Evolutionary conservation across 2,797 vertebrate species (phyloP), one percentile per base, ranked within the genome.

Genomic region (Malacoctenus gilli): DNA sequence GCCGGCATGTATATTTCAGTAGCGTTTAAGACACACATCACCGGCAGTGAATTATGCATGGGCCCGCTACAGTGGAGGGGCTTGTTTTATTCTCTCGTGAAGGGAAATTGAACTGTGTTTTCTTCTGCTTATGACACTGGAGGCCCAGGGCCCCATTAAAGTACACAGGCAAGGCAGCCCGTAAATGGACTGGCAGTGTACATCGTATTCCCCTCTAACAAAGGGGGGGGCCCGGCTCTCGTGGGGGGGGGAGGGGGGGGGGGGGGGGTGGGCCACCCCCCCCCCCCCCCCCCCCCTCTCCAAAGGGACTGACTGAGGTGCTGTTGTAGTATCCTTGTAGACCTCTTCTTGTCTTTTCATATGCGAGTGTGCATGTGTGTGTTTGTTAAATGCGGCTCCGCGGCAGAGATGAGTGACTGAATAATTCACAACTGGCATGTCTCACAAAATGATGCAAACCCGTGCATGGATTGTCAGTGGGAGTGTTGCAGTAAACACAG

Each of bases 1-100:
- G 92, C 93, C 91, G 90, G 92, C 83, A 95, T 96, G 93, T 95
- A 96, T 95, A 94, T 96, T 97, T 98, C 92, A 95, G 91, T 87
- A 90, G 91, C 88, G 77, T 95, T 96, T 95, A 94, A 95, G 94
- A 93, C 83, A 67, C 89, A 85, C 91, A 92, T 94, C 93, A 95
- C 91, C 87, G 85, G 82, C 88, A 82, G 79, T 97, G 92, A 95
- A 96, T 97, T 94, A 96, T 97, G 94, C 93, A 97, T 95, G 90
- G 88, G 72, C 47, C 75, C 35, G 72, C 72, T 91, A 93, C 91
- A 92, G 92, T 90, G 83, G 48, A 90, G 90, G 83, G 85, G 89
- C 92, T 90, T 92, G 91, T 94, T 93, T 94, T 89, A 67, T 82
- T 87, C 85, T 84, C 77, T 84, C 82, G 85, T 89, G 89, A 92